A percentile compares a stretch with the other conserved stretches of the same genome.
Evolutionary conservation across 2,113 vertebrate species (phyloP).

Genomic region (Micromys minutus): DNA sequence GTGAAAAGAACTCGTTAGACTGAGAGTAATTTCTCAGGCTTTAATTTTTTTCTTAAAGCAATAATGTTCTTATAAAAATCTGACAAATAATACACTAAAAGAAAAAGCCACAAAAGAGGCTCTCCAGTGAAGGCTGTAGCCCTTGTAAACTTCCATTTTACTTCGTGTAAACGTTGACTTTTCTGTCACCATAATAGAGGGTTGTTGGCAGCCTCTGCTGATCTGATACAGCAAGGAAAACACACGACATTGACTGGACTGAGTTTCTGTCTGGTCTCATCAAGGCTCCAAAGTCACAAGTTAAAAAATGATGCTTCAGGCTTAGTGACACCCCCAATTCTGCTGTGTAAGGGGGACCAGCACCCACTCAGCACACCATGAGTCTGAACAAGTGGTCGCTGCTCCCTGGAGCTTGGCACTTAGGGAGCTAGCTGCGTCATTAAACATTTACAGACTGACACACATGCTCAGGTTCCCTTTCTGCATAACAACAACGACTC

Average conservation of each 20-base stretch:
- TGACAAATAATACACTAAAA: slow-evolving; percentile 83
- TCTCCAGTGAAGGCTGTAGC: slow-evolving; percentile 60
- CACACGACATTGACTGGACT: neutral
- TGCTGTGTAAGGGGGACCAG: slow-evolving; percentile 64
- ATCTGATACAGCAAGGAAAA: slow-evolving; percentile 68
- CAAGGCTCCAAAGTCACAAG: slow-evolving; percentile 78
- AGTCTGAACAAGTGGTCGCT: slow-evolving; percentile 68
- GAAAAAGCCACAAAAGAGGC: slow-evolving; percentile 82
- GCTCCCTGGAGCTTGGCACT: slow-evolving; percentile 53
- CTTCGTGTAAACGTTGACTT: slow-evolving; percentile 75
- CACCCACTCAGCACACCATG: neutral
- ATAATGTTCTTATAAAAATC: slow-evolving; percentile 88
- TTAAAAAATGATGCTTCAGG: slow-evolving; percentile 79
- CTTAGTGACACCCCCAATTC: slow-evolving; percentile 62
- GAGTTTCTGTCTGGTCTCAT: slow-evolving; percentile 69
- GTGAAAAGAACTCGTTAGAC: slow-evolving; percentile 96
- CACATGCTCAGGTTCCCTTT: slow-evolving; percentile 61
- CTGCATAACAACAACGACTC: slow-evolving; percentile 57
- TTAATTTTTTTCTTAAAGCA: slow-evolving; percentile 95
- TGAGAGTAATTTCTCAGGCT: slow-evolving; percentile 96
- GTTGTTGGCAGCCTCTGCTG: slow-evolving; percentile 33
- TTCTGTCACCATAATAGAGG: slow-evolving; percentile 32
- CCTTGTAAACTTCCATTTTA: slow-evolving; percentile 71
- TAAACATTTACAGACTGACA: slow-evolving; percentile 72
- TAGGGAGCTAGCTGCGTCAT: slow-evolving; percentile 70